These are phyloP conservation scores for Psittacula derbiana DNA, from an alignment of 2,797 vertebrate species.

Conservation along the genomic window DNA sequence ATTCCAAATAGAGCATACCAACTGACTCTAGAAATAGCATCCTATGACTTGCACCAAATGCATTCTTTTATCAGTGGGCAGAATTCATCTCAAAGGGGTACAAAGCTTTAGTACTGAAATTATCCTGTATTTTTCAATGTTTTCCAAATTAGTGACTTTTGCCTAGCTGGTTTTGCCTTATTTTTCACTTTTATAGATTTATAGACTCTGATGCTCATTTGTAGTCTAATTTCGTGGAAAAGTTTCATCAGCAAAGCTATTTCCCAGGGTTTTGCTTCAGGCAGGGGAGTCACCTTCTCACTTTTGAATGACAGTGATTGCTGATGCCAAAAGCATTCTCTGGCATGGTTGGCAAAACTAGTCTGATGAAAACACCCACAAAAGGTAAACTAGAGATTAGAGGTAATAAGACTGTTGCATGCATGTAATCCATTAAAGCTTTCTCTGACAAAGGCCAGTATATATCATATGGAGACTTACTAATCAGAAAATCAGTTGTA, in stretches of 20 bases:
- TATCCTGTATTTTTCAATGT: not conserved
- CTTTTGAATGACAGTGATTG: not conserved
- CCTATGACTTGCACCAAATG: not conserved
- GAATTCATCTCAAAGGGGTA: not conserved
- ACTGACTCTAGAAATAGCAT: not conserved
- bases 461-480: not conserved
- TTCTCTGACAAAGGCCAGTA: not conserved
- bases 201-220: not conserved
- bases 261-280: not conserved
- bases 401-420: not conserved
- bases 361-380: not conserved
- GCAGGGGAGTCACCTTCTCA: not conserved
- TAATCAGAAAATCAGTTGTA: not conserved
- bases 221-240: not conserved
- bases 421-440: not conserved
- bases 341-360: not conserved
- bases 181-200: not conserved
- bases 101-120: not conserved
- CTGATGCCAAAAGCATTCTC: not conserved
- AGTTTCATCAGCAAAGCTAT: not conserved
- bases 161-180: not conserved
- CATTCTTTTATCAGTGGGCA: not conserved
- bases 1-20: not conserved
- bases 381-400: not conserved
- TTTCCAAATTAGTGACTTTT: not conserved